These are phyloP conservation scores for Columba guinea DNA, from an alignment of 2,797 vertebrate genomes.

Conservation along the genomic window DNA sequence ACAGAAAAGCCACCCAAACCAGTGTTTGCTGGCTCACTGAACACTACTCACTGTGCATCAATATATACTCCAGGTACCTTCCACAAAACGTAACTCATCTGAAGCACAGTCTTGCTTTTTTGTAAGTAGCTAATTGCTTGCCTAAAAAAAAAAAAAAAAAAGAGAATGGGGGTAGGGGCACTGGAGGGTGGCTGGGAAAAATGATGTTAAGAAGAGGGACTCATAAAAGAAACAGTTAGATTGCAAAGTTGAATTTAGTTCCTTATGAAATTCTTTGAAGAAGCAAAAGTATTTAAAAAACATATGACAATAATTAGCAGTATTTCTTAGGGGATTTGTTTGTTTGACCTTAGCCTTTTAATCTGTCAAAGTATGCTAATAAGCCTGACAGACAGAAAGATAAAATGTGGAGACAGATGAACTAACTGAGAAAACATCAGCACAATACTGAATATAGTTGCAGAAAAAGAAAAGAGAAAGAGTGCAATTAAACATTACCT, in stretches of 20 bases:
- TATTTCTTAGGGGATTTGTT: constrained; percentile 79
- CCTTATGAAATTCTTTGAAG: constrained; percentile 76
- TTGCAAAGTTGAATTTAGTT: constrained; percentile 70
- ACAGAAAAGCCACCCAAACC: constrained; percentile 2
- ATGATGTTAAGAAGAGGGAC: neutral
- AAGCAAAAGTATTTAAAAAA: constrained; percentile 77
- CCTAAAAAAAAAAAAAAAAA: neutral
- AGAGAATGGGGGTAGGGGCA: neutral
- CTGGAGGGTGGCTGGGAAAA: neutral
- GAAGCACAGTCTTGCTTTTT: neutral
- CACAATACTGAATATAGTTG: constrained; percentile 54
- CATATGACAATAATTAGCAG: constrained; percentile 79
- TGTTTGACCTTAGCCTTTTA: constrained; percentile 81
- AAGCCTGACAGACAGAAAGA: constrained; percentile 74
- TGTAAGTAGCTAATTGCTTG: constrained; percentile 1
- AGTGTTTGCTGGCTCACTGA: neutral
- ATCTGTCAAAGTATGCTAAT: constrained; percentile 80
- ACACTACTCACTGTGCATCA: neutral
- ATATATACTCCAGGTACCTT: neutral
- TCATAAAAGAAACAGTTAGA: constrained; percentile 66
- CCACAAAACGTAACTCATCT: constrained; percentile 2
- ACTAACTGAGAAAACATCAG: constrained; percentile 61
- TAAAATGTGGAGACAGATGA: constrained; percentile 69
- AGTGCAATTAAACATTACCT: constrained; percentile 49
- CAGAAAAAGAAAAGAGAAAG: constrained; percentile 28